phyloP scores from a whole-genome alignment of 2,888 invertebrate genomes.

The Rhagium mordax region DNA sequence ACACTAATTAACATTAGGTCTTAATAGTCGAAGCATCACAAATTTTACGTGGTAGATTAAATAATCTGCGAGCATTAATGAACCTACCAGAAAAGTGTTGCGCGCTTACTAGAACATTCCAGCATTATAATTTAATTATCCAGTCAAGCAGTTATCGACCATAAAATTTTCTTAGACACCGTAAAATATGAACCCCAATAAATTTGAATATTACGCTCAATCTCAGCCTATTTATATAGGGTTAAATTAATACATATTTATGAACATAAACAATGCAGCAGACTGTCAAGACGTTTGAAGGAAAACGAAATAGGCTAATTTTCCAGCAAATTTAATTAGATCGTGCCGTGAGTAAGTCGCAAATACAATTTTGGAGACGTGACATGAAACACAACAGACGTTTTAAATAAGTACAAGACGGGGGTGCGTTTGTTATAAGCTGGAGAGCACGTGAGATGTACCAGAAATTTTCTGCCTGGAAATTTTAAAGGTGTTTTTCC shows the following conservation, averaged over 20 bases:
- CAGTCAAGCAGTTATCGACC: background rate
- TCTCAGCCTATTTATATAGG: slow-evolving; percentile 39
- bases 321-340: slow-evolving; percentile 47
- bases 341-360: slow-evolving; percentile 25
- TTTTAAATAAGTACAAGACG: slow-evolving; percentile 17
- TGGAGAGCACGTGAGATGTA: background rate
- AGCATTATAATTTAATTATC: background rate
- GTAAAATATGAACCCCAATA: slow-evolving; percentile 18
- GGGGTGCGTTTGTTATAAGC: background rate
- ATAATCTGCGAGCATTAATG: no score
- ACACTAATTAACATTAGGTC: no score
- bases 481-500: background rate
- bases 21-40: no score
- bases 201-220: slow-evolving; percentile 22
- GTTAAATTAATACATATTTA: slow-evolving; percentile 56
- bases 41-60: no score
- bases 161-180: background rate
- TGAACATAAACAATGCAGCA: slow-evolving; percentile 58
- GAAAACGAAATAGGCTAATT: slow-evolving; percentile 34
- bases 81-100: background rate
- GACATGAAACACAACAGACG: slow-evolving; percentile 34
- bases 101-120: background rate
- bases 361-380: slow-evolving; percentile 37
- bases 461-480: background rate
- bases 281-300: slow-evolving; percentile 50